phyloP scores from a whole-genome alignment of 1,140 invertebrate species.

The Mizuhopecten yessoensis region DNA sequence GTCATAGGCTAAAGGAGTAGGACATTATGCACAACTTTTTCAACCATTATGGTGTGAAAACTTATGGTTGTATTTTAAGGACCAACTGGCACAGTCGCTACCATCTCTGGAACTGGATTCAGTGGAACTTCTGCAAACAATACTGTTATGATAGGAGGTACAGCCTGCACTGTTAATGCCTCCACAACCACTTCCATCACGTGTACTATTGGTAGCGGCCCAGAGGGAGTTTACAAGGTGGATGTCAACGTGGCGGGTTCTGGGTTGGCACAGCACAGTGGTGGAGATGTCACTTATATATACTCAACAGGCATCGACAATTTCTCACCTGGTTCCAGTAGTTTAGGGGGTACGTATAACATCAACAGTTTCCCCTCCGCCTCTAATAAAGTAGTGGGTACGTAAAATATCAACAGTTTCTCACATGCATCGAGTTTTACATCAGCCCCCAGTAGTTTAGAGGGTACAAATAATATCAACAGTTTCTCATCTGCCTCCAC shows the following conservation, averaged over 20 bases:
- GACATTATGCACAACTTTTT: too few species aligned
- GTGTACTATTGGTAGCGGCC: constrained; percentile 74
- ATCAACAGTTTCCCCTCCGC: too few species aligned
- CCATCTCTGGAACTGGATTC: constrained; percentile 70
- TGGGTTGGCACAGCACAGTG: constrained; percentile 58
- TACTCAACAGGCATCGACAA: constrained; percentile 25
- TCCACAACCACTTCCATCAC: constrained; percentile 62
- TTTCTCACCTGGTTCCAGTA: neutral
- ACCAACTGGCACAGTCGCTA: constrained; percentile 46
- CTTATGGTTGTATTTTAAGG: too few species aligned
- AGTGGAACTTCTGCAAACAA: constrained; percentile 53
- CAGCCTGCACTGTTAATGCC: constrained; percentile 59
- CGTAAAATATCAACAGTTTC: too few species aligned
- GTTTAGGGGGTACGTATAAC: too few species aligned
- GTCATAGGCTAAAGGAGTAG: too few species aligned
- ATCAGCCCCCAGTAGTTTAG: too few species aligned
- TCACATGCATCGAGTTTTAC: too few species aligned
- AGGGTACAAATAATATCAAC: too few species aligned
- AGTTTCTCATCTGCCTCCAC: too few species aligned
- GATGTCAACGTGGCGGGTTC: constrained; percentile 69
- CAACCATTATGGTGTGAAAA: too few species aligned
- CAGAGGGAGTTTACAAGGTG: constrained; percentile 69
- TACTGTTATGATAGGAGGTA: constrained; percentile 67
- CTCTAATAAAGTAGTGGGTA: too few species aligned
- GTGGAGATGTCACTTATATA: constrained; percentile 40